A percentile compares a stretch with the other conserved stretches of the same genome.
Conservation (phyloP, 1,140 invertebrate genomes). For the Dinoponera quadriceps region DNA sequence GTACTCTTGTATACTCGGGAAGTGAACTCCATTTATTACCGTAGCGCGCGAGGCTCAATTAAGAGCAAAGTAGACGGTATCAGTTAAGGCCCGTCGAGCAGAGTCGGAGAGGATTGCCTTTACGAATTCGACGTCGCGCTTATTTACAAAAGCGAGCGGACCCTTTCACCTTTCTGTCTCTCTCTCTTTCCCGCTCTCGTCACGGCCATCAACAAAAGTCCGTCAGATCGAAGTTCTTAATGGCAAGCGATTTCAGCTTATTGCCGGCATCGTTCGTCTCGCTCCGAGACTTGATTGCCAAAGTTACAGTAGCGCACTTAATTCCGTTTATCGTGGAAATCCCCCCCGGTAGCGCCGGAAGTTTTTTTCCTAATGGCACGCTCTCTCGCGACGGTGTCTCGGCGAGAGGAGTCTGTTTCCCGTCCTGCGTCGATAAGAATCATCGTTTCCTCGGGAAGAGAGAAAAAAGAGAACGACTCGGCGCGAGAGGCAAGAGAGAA, state of each 20-base stretch:
- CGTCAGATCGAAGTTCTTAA: constrained; percentile 44
- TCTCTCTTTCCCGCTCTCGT: too few relatives aligned
- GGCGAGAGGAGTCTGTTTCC: neutral
- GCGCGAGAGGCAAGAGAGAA: too few relatives aligned
- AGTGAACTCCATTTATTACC: constrained; percentile 21
- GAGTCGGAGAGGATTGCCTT: constrained; percentile 2
- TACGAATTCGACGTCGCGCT: constrained; percentile 40
- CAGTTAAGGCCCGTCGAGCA: neutral
- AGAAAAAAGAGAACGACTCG: neutral
- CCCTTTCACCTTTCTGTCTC: neutral
- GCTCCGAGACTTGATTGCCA: constrained; percentile 20
- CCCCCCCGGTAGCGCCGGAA: neutral
- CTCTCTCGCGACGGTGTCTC: neutral
- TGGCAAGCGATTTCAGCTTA: constrained; percentile 49
- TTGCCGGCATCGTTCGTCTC: constrained; percentile 37
- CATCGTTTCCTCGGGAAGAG: neutral
- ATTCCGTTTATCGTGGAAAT: constrained; percentile 53
- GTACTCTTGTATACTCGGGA: too few relatives aligned
- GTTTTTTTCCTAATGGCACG: constrained; percentile 22
- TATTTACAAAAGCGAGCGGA: constrained; percentile 18
- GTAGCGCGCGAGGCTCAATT: neutral
- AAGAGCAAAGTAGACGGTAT: constrained; percentile 11
- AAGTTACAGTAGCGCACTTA: constrained; percentile 46
- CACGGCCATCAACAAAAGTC: constrained; percentile 39
- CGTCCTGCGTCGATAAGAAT: neutral